Evolutionary conservation across 1,140 invertebrate species (phyloP).

Genomic region (Bombyx mori): ASM3026992v2 NC_085119.1:9859001-9859500

Average conservation of each 20-base stretch:
- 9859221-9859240: constrained; percentile 55
- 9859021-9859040: no score
- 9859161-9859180: constrained; percentile 56
- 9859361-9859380: background rate
- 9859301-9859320: constrained; percentile 43
- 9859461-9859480: background rate
- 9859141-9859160: constrained; percentile 48
- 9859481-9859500: background rate
- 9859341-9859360: constrained; percentile 2
- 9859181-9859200: constrained; percentile 50
- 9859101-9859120: constrained; percentile 37
- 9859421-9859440: background rate
- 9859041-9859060: no score
- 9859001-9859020: no score
- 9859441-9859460: background rate
- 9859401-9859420: background rate
- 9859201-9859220: constrained; percentile 65
- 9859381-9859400: background rate
- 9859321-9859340: constrained; percentile 37
- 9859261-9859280: constrained; percentile 58
- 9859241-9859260: constrained; percentile 45
- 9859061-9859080: no score
- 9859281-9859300: constrained; percentile 41
- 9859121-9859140: constrained; percentile 35
- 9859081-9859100: constrained; percentile 19